Evolutionary conservation across 2,797 vertebrate genomes (phyloP).

Genomic region (Xenentodon cancila): DNA sequence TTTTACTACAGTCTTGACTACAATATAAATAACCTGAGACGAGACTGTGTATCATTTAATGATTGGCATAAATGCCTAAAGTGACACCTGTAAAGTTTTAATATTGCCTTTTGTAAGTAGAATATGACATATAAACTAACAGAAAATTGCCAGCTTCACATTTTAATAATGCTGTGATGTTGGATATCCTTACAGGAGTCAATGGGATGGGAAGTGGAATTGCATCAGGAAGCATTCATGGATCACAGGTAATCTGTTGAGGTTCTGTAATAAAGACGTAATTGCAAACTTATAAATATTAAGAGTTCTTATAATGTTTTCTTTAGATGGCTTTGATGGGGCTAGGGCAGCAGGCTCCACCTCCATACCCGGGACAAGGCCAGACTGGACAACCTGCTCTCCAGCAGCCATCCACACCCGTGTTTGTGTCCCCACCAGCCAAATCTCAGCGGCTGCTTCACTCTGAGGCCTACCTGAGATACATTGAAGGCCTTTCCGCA

Average conservation of each 20-base stretch:
- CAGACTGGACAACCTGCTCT: slow-evolving; percentile 86
- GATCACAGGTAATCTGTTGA: slow-evolving; percentile 87
- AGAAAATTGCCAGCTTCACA: slow-evolving; percentile 1
- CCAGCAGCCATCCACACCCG: slow-evolving; percentile 95
- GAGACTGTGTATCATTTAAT: background rate
- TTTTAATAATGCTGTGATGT: slow-evolving; percentile 32
- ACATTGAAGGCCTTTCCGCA: slow-evolving; percentile 94
- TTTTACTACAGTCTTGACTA: background rate
- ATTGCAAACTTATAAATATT: slow-evolving; percentile 7
- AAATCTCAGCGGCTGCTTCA: slow-evolving; percentile 96
- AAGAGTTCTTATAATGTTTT: slow-evolving; percentile 4
- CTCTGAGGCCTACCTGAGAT: slow-evolving; percentile 96
- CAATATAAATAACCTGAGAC: background rate
- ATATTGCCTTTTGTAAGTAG: background rate
- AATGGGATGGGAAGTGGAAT: slow-evolving; percentile 85
- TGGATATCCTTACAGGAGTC: slow-evolving; percentile 80
- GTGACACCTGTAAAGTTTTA: background rate
- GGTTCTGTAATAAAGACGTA: background rate
- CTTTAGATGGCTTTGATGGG: slow-evolving; percentile 87
- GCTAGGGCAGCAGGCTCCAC: slow-evolving; percentile 90
- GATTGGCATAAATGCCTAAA: slow-evolving; percentile 14
- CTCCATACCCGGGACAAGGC: slow-evolving; percentile 91
- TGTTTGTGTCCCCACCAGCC: slow-evolving; percentile 96
- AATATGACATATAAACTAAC: slow-evolving; percentile 16
- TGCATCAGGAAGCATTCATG: slow-evolving; percentile 87